These are phyloP conservation scores for Semnornis frantzii DNA, from an alignment of 2,113 vertebrate genomes.

Conservation along the genomic window DNA sequence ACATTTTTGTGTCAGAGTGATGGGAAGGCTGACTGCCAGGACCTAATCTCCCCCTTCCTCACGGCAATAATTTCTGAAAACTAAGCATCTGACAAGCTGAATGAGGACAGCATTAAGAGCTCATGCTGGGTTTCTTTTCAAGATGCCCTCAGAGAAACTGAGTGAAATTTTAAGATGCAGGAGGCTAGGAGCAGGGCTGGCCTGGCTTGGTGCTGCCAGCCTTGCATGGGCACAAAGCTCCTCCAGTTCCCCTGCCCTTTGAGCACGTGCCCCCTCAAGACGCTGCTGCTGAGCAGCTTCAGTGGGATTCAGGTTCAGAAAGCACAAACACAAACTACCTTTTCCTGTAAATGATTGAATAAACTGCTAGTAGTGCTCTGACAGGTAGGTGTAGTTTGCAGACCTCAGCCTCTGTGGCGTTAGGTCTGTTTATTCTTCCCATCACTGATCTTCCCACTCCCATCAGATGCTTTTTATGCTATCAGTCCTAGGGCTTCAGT, in stretches of 20 bases:
- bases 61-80: neutral
- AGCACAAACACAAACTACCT: neutral
- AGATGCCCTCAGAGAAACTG: neutral
- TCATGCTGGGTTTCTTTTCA: neutral
- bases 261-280: rapidly evolving
- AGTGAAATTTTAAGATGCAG: neutral
- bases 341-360: neutral
- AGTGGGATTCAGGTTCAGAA: neutral
- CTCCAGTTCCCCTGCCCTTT: neutral
- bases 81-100: neutral
- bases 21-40: neutral
- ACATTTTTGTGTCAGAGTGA: constrained; percentile 39
- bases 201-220: neutral
- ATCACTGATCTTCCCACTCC: neutral
- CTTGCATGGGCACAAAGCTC: rapidly evolving
- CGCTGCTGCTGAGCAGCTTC: neutral
- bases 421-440: neutral
- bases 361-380: neutral
- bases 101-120: neutral
- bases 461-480: neutral
- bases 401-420: neutral
- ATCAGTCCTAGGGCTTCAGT: neutral
- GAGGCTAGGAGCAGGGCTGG: neutral
- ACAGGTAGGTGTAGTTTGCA: neutral
- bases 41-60: constrained; percentile 23